A percentile compares a stretch with the other conserved stretches of the same genome.
Evolutionary conservation across 2,113 vertebrate genomes (phyloP).

Genomic region (Callionymus lyra): DNA sequence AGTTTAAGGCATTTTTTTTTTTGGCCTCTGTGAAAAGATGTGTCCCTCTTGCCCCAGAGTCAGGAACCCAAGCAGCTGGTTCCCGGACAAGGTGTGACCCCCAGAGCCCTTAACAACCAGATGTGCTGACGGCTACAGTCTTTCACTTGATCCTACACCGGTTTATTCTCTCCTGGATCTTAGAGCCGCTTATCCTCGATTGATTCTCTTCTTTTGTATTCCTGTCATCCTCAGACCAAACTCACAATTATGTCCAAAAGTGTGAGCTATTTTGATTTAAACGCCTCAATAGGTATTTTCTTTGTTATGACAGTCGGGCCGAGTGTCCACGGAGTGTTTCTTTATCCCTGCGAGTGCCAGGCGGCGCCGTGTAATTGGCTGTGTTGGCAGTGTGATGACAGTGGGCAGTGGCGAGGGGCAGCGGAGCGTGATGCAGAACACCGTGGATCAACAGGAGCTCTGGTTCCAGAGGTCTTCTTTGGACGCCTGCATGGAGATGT

Average conservation of each 20-base stretch:
- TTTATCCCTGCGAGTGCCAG: conserved; percentile 31
- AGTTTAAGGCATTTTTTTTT: conserved; percentile 51
- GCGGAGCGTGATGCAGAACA: conserved; percentile 45
- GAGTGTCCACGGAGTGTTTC: conserved; percentile 16
- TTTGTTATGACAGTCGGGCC: conserved; percentile 16
- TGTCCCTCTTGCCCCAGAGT: conserved; percentile 33
- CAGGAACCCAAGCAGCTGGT: conserved; percentile 38
- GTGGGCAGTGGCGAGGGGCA: conserved; percentile 39
- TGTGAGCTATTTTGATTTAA: conserved; percentile 1
- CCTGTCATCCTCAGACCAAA: not conserved
- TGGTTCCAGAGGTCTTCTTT: conserved; percentile 30
- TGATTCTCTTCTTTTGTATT: not conserved
- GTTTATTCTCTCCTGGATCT: conserved; percentile 29
- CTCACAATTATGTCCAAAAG: conserved; percentile 2
- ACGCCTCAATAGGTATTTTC: conserved; percentile 10
- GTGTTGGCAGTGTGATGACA: conserved; percentile 54
- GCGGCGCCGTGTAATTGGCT: conserved; percentile 47
- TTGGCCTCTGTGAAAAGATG: conserved; percentile 46
- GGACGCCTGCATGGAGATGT: conserved; percentile 41
- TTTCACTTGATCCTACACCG: conserved; percentile 39
- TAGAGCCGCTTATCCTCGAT: conserved; percentile 19
- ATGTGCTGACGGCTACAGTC: conserved; percentile 38
- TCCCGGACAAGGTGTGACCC: conserved; percentile 39
- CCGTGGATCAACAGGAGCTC: conserved; percentile 21
- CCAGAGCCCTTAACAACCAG: conserved; percentile 40